phyloP scores from a whole-genome alignment of 2,113 vertebrate genomes.

The Lepisosteus oculatus region DNA sequence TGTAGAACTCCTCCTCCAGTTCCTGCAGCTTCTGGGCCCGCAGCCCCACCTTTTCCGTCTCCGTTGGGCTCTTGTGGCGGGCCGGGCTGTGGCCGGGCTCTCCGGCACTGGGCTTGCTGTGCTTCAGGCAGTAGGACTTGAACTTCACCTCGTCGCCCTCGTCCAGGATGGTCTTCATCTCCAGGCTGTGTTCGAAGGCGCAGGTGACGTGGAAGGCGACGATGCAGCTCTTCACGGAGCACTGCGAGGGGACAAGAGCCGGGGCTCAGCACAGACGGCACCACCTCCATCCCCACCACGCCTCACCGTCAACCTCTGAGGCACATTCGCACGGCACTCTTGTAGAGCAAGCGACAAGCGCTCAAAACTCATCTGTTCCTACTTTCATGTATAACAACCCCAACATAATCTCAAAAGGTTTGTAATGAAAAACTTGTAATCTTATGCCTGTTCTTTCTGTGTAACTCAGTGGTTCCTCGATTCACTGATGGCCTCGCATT shows the following conservation, averaged over 20 bases:
- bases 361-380: too few relatives aligned
- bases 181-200: slow-evolving; percentile 93
- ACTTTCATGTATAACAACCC: too few relatives aligned
- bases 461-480: too few relatives aligned
- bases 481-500: too few relatives aligned
- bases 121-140: slow-evolving; percentile 94
- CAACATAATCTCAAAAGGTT: too few relatives aligned
- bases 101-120: slow-evolving; percentile 83
- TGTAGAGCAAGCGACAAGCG: too few relatives aligned
- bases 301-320: too few relatives aligned
- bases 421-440: too few relatives aligned
- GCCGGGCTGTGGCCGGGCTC: slow-evolving; percentile 66
- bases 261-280: neutral
- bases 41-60: slow-evolving; percentile 79
- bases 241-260: slow-evolving; percentile 57
- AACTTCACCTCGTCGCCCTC: slow-evolving; percentile 96
- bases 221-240: slow-evolving; percentile 96
- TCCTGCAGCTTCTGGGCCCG: slow-evolving; percentile 90
- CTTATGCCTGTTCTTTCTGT: too few relatives aligned
- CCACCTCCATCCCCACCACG: too few relatives aligned
- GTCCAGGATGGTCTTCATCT: slow-evolving; percentile 97
- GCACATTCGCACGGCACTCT: too few relatives aligned
- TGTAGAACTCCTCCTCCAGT: slow-evolving; percentile 91
- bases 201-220: slow-evolving; percentile 99
- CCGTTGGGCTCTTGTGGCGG: slow-evolving; percentile 72